phyloP scores from a whole-genome alignment of 2,888 invertebrate genomes.

The Athripsodes cinereus region DNA sequence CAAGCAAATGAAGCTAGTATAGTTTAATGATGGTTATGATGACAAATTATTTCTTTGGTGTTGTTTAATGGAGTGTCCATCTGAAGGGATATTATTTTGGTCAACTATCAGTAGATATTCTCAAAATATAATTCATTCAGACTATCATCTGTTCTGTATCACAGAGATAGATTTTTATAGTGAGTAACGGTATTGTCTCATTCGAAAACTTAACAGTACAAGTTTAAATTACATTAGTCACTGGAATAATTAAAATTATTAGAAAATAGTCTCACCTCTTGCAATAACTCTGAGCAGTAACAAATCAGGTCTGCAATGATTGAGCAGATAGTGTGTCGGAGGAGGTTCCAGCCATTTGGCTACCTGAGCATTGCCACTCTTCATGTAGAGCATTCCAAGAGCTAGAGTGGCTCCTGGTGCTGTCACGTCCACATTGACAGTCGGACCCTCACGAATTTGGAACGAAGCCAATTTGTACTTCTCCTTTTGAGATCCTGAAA shows the following conservation, averaged over 20 bases:
- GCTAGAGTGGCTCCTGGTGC: constrained; percentile 94
- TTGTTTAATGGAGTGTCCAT: too few relatives aligned
- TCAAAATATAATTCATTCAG: too few relatives aligned
- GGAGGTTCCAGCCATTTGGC: constrained; percentile 90
- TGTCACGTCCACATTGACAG: constrained; percentile 92
- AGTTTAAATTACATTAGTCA: too few relatives aligned
- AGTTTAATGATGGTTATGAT: too few relatives aligned
- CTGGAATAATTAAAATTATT: not conserved
- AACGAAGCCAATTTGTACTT: constrained; percentile 83
- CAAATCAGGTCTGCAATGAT: constrained; percentile 88
- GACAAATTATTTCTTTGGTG: too few relatives aligned
- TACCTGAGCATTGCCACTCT: constrained; percentile 75
- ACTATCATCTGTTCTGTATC: too few relatives aligned
- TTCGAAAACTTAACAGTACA: too few relatives aligned
- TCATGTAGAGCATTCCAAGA: constrained; percentile 87
- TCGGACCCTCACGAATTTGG: constrained; percentile 84
- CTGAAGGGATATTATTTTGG: too few relatives aligned
- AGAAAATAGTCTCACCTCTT: constrained; percentile 46
- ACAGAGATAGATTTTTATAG: too few relatives aligned
- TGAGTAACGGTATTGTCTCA: too few relatives aligned
- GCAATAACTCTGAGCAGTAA: constrained; percentile 75
- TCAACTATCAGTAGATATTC: too few relatives aligned
- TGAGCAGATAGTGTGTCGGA: constrained; percentile 81
- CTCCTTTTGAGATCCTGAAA: constrained; percentile 71
- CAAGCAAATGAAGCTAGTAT: too few relatives aligned